Conservation (phyloP, 1,140 invertebrate species). For the Diorhabda sublineata region DNA sequence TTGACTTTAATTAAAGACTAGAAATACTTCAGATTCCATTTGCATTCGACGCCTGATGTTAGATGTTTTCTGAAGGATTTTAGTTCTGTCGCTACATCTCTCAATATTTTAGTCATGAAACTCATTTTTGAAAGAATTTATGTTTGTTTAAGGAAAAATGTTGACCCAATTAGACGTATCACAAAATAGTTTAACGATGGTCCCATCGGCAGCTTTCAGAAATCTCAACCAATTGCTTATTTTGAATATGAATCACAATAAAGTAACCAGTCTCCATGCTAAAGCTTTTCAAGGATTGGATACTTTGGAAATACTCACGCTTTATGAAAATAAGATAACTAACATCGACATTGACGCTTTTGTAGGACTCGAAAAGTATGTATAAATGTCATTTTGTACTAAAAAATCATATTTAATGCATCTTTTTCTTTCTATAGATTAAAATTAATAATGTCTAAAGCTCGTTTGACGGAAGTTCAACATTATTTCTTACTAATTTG, state of each 20-base stretch:
- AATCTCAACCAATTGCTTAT: conserved; percentile 78
- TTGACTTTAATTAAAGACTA: too few relatives aligned
- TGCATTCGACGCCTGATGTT: too few relatives aligned
- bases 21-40: too few relatives aligned
- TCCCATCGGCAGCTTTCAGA: conserved; percentile 75
- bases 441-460: too few relatives aligned
- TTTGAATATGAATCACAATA: conserved; percentile 87
- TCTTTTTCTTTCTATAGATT: too few relatives aligned
- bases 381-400: conserved; percentile 23
- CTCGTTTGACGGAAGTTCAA: too few relatives aligned
- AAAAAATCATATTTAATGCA: neutral
- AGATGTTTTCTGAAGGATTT: too few relatives aligned
- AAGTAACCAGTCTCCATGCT: conserved; percentile 68
- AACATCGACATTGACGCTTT: conserved; percentile 76
- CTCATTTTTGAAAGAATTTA: neutral
- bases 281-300: conserved; percentile 79
- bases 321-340: conserved; percentile 83
- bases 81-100: too few relatives aligned
- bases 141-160: conserved; percentile 62
- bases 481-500: too few relatives aligned
- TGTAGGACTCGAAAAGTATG: conserved; percentile 79
- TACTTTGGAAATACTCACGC: conserved; percentile 77
- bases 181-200: conserved; percentile 69
- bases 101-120: too few relatives aligned
- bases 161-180: conserved; percentile 80